A percentile compares a stretch with the other conserved stretches of the same genome.
These are phyloP conservation scores for Metellina segmentata DNA, from an alignment of 2,888 invertebrate genomes.

Conservation along the genomic window DNA sequence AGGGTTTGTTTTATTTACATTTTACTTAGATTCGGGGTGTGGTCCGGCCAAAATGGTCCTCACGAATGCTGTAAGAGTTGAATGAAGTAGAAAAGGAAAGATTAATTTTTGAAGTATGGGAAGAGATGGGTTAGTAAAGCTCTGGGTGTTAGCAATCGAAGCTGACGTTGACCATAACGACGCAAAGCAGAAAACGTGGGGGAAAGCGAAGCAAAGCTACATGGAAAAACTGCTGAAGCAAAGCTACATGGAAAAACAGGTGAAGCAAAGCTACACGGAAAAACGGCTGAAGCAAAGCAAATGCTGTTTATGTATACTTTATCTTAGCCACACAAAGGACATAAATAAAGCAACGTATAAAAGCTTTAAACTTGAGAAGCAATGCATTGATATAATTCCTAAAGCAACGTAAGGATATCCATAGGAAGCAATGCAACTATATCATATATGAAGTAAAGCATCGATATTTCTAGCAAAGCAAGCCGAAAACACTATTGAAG, in stretches of 20 bases:
- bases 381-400: neutral
- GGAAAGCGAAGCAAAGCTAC: neutral
- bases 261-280: neutral
- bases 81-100: conserved; percentile 24
- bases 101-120: conserved; percentile 12
- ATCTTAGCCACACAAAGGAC: neutral
- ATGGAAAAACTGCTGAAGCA: neutral
- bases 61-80: conserved; percentile 67
- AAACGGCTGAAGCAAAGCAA: neutral
- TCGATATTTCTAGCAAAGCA: no score
- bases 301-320: neutral
- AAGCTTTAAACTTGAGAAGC: neutral
- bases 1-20: neutral
- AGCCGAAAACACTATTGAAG: no score
- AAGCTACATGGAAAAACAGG: neutral
- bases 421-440: neutral
- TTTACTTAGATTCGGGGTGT: conserved; percentile 65
- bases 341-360: neutral
- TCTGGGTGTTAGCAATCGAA: neutral
- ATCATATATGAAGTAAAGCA: no score
- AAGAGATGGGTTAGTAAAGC: conserved; percentile 32
- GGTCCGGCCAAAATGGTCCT: conserved; percentile 72
- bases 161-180: neutral
- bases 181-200: conserved; percentile 1
- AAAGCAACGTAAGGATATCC: neutral